Evolutionary conservation across 2,113 vertebrate genomes (phyloP).

Genomic region (Mugil cephalus): DNA sequence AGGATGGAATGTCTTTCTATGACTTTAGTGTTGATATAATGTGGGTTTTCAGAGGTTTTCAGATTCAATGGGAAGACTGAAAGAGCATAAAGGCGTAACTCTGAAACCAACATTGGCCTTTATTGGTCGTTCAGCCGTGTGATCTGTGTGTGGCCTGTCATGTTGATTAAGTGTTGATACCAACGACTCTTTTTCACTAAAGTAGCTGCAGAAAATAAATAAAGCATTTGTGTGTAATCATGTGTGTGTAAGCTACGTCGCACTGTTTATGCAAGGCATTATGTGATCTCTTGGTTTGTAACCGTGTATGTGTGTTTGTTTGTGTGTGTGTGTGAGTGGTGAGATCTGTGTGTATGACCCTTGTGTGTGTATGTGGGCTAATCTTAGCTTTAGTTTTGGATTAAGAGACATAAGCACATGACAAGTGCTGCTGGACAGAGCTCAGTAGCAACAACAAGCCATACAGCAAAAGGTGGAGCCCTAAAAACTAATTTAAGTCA

Average conservation of each 20-base stretch:
- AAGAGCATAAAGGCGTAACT: background rate
- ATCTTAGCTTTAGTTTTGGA: conserved; percentile 80
- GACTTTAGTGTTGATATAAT: no score
- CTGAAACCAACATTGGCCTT: background rate
- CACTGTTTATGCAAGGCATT: conserved; percentile 38
- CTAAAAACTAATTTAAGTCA: background rate
- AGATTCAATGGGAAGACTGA: background rate
- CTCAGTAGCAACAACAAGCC: conserved; percentile 11
- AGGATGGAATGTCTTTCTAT: no score
- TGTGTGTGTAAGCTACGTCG: conserved; percentile 40
- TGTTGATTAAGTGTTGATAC: background rate
- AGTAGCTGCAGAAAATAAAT: background rate
- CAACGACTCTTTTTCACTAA: background rate
- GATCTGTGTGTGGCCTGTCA: background rate
- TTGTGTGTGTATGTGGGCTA: conserved; percentile 74
- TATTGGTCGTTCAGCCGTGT: background rate
- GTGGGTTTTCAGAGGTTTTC: background rate
- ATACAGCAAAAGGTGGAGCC: conserved; percentile 1
- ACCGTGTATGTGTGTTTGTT: conserved; percentile 24
- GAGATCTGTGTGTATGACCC: conserved; percentile 12
- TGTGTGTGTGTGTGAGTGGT: background rate
- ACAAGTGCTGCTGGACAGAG: conserved; percentile 42
- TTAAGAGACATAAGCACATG: conserved; percentile 75
- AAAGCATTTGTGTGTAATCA: conserved; percentile 27
- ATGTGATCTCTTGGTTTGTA: conserved; percentile 45